Evolutionary conservation across 1,140 invertebrate genomes (phyloP), one percentile per base, ranked within the genome.

Genomic region (Caenorhabditis remanei): DNA sequence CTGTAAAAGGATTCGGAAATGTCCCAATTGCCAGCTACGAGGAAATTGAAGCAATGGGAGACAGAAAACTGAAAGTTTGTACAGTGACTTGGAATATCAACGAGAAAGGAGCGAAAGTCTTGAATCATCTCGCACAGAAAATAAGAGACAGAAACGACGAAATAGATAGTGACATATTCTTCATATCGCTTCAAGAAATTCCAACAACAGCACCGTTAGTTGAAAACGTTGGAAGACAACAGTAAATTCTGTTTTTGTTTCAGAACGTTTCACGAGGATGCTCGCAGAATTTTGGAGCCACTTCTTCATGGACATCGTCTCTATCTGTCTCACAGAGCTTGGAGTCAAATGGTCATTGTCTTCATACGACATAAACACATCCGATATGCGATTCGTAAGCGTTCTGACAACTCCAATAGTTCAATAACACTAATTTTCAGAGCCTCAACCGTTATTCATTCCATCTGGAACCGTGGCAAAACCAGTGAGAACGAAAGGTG

Each of bases 231-330:
- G 14, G 5, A 19, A 16, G 21, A 46, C n/a, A 11, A n/a, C 19
- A 24, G 0, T 48, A 48, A 9, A 58, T 14, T 43, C 13, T 9
- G 4, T 11, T 56, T n/a, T 24, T 63, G 58, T 46, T 84, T 71
- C 75, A 88, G 87, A 88, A 85, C 61, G 9, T 88, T 88, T 21
- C 87, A 88, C 65, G 87, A 88, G 53, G 87, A 88, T 9, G 83
- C 87, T 2, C 19, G 71, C 3, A 13, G 16, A 14, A 61, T 88
- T 85, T 24, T 88, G 40, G 82, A 67, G 40, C 63, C 83, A 75
- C 21, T 75, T 8, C 48, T 85, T 13, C 53, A 53, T 46, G 82
- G 61, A 13, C 67, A 85, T 48, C 24, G 85, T 24, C 14, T 83
- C 8, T 88, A 85, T 56, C 46, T 85, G 19, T 88, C 83, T 8